A percentile compares a stretch with the other conserved stretches of the same genome.
These are phyloP conservation scores for Macroramphosus scolopax DNA, from an alignment of 2,797 vertebrate species.

Conservation along the genomic window DNA sequence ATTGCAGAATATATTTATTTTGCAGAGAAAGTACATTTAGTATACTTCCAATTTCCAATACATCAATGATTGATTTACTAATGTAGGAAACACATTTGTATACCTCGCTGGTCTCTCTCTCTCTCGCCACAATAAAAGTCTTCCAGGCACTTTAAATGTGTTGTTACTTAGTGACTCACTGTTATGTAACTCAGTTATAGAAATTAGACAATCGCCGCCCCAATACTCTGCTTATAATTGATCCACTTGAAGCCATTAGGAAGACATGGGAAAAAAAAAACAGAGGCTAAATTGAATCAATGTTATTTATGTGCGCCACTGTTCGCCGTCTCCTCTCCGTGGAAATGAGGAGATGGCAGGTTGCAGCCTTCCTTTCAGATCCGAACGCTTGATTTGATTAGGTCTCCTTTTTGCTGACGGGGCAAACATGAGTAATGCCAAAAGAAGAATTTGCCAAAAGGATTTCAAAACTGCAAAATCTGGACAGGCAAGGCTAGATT, in stretches of 20 bases:
- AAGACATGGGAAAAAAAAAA: conserved; percentile 15
- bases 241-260: conserved; percentile 32
- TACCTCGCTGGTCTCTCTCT: conserved; percentile 3
- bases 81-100: conserved; percentile 11
- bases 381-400: conserved; percentile 57
- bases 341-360: conserved; percentile 31
- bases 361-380: conserved; percentile 21
- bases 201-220: conserved; percentile 27
- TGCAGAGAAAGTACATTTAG: neutral
- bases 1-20: no score
- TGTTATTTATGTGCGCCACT: conserved; percentile 12
- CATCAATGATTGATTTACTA: no score
- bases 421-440: conserved; percentile 41
- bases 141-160: conserved; percentile 19
- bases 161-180: conserved; percentile 36
- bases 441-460: conserved; percentile 29
- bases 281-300: conserved; percentile 28
- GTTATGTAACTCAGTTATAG: conserved; percentile 38
- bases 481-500: neutral
- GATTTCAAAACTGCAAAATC: conserved; percentile 20
- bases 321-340: conserved; percentile 9
- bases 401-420: conserved; percentile 55
- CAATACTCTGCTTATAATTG: conserved; percentile 27
- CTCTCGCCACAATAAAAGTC: conserved; percentile 13
- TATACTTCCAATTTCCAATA: neutral